phyloP scores from a whole-genome alignment of 2,888 invertebrate genomes.

The Hydrotaea cyrtoneurina region DNA sequence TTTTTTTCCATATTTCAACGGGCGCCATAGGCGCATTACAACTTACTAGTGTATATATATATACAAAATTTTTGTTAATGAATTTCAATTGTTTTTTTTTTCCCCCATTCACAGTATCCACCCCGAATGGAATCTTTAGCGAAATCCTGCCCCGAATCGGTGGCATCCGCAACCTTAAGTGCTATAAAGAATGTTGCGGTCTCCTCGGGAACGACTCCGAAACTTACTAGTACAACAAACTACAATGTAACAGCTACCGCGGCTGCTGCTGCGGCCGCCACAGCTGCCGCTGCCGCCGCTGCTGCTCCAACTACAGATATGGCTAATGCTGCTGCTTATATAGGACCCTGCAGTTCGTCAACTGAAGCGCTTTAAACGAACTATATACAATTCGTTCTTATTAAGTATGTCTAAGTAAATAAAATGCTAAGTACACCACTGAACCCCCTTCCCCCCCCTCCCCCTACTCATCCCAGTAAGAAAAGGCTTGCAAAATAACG shows the following conservation, averaged over 20 bases:
- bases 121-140: slow-evolving; percentile 68
- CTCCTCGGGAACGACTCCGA: slow-evolving; percentile 65
- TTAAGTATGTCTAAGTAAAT: slow-evolving; percentile 31
- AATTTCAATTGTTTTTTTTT: neutral
- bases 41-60: too few relatives aligned
- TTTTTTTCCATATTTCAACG: too few relatives aligned
- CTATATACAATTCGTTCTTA: slow-evolving; percentile 29
- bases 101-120: slow-evolving; percentile 71
- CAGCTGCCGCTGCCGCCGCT: slow-evolving; percentile 69
- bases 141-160: slow-evolving; percentile 65
- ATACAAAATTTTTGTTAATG: too few relatives aligned
- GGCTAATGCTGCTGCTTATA: slow-evolving; percentile 75
- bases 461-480: neutral
- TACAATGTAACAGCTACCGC: slow-evolving; percentile 2
- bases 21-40: too few relatives aligned
- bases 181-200: slow-evolving; percentile 72
- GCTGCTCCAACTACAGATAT: slow-evolving; percentile 63
- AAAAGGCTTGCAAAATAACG: slow-evolving; percentile 41
- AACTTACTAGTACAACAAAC: slow-evolving; percentile 51
- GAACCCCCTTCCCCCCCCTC: neutral
- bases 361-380: slow-evolving; percentile 80
- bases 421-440: slow-evolving; percentile 13
- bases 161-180: slow-evolving; percentile 65
- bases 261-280: neutral
- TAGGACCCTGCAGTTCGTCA: slow-evolving; percentile 83